Percentiles rank a stretch among this genome's conserved stretches.
Conservation (phyloP, 1,140 invertebrate species). For the Oppia nitens region DNA sequence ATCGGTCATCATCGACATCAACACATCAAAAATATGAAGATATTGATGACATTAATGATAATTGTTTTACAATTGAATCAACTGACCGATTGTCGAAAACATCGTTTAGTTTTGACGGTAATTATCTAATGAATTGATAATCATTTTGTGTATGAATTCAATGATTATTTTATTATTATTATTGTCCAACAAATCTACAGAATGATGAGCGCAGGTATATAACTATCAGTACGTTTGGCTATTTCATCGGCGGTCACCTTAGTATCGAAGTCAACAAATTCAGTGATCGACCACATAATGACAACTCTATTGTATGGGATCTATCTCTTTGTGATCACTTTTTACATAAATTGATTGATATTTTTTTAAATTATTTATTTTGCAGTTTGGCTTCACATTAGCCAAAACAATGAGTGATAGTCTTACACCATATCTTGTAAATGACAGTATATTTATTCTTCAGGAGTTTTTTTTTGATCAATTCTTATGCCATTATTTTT, state of each 20-base stretch:
- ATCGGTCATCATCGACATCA: too few species aligned
- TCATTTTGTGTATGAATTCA: background rate
- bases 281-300: slow-evolving; percentile 23
- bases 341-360: slow-evolving; percentile 12
- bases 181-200: too few species aligned
- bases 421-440: slow-evolving; percentile 67
- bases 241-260: slow-evolving; percentile 60
- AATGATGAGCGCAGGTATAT: slow-evolving; percentile 68
- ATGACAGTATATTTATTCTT: too few species aligned
- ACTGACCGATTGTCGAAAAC: too few species aligned
- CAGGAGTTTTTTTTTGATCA: too few species aligned
- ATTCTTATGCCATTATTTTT: background rate
- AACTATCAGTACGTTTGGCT: slow-evolving; percentile 78
- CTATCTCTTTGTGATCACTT: slow-evolving; percentile 13
- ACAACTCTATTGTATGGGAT: slow-evolving; percentile 27
- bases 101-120: background rate
- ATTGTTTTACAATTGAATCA: too few species aligned
- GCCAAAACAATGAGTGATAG: slow-evolving; percentile 72
- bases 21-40: too few species aligned
- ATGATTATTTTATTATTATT: too few species aligned
- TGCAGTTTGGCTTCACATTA: slow-evolving; percentile 66
- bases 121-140: background rate
- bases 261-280: slow-evolving; percentile 50
- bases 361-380: slow-evolving; percentile 18
- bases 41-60: too few species aligned